Conservation (phyloP, 30 jellyfish, hydroid and myxozoan genomes). For the Rhopilema esculentum region DNA sequence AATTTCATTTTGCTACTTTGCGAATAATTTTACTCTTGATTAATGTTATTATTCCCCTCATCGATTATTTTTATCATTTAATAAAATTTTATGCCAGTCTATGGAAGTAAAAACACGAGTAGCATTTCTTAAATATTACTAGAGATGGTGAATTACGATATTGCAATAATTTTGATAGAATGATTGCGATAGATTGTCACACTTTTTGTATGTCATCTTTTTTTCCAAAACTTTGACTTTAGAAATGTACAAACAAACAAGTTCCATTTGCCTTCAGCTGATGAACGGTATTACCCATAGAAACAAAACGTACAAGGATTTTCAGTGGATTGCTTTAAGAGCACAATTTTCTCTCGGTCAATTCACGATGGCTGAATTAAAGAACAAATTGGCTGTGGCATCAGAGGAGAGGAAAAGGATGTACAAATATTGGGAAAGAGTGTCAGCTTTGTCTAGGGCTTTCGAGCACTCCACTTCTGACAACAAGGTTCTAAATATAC, state of each 20-base stretch:
- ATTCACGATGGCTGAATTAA: conserved; percentile 19
- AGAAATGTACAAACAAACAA: conserved; percentile 45
- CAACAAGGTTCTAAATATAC: conserved; percentile 27
- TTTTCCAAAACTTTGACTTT: too few species aligned
- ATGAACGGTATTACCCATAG: conserved; percentile 43
- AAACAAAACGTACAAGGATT: conserved; percentile 29
- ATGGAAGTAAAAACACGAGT: too few species aligned
- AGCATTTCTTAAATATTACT: too few species aligned
- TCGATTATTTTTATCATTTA: too few species aligned
- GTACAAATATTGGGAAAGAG: conserved; percentile 63
- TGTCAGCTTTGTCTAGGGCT: conserved; percentile 51
- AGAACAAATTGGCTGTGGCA: conserved; percentile 7
- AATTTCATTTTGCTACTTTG: too few species aligned
- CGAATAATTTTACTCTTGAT: too few species aligned
- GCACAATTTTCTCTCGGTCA: conserved; percentile 51
- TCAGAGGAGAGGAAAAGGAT: conserved; percentile 1
- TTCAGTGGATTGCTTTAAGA: conserved; percentile 52
- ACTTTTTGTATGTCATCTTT: too few species aligned
- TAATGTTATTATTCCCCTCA: too few species aligned
- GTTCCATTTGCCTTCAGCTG: conserved; percentile 57
- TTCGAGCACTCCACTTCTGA: conserved; percentile 39
- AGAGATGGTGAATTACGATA: too few species aligned
- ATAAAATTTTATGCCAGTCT: too few species aligned
- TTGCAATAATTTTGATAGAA: too few species aligned
- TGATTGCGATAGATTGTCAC: too few species aligned